phyloP scores from a whole-genome alignment of 2,797 vertebrate species.

The Ctenopoma multispine region DNA sequence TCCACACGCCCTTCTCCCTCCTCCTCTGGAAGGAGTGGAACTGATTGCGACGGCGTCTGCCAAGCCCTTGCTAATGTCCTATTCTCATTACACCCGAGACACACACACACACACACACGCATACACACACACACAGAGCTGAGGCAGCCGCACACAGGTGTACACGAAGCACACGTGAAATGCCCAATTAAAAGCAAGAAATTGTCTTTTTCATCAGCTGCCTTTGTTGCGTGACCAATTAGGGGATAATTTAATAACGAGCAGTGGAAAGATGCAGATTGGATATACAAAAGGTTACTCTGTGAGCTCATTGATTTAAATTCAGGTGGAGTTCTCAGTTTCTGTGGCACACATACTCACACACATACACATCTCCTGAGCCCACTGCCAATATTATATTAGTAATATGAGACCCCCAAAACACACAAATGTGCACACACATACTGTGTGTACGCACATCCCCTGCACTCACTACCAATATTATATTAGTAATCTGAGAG shows the following conservation, averaged over 20 bases:
- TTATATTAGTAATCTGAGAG: constrained; percentile 71
- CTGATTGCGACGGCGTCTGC: constrained; percentile 90
- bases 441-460: constrained; percentile 19
- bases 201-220: constrained; percentile 93
- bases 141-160: constrained; percentile 89
- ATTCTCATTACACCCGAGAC: constrained; percentile 88
- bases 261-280: constrained; percentile 89
- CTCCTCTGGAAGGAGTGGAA: constrained; percentile 77
- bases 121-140: constrained; percentile 57
- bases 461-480: constrained; percentile 50
- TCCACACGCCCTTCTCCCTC: constrained; percentile 59
- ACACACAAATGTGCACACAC: constrained; percentile 46
- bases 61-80: constrained; percentile 91
- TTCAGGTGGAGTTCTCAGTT: constrained; percentile 78
- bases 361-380: constrained; percentile 59
- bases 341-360: constrained; percentile 51
- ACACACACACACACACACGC: constrained; percentile 47
- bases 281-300: constrained; percentile 92
- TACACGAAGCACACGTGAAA: constrained; percentile 91
- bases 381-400: constrained; percentile 70
- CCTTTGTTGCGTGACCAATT: constrained; percentile 93
- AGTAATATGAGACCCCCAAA: constrained; percentile 69
- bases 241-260: constrained; percentile 94
- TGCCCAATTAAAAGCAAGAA: constrained; percentile 95
- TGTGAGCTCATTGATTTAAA: constrained; percentile 83